These are phyloP conservation scores for Rhincodon typus DNA, from an alignment of 2,797 vertebrate genomes.

Conservation along the genomic window DNA sequence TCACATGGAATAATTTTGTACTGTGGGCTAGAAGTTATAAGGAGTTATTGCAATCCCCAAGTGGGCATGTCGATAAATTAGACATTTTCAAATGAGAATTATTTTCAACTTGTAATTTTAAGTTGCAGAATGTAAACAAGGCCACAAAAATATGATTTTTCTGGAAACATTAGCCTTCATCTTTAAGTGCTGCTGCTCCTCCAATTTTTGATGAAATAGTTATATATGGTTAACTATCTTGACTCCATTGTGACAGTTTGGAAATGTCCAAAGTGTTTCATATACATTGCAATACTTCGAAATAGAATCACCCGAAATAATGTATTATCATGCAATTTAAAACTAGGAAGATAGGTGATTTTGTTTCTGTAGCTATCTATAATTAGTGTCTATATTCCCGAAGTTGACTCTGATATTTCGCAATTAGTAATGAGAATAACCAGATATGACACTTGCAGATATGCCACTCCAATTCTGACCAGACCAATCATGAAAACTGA, in stretches of 20 bases:
- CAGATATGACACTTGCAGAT: background rate
- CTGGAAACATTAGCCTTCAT: background rate
- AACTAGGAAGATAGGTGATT: background rate
- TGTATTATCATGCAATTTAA: background rate
- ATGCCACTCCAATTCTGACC: background rate
- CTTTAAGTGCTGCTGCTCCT: background rate
- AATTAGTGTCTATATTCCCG: background rate
- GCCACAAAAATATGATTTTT: background rate
- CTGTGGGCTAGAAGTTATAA: background rate
- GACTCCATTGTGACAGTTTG: too few relatives aligned
- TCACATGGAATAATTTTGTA: background rate
- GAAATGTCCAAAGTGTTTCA: too few relatives aligned
- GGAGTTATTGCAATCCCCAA: background rate
- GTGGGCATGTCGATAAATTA: background rate
- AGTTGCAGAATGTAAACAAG: background rate
- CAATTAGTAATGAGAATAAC: background rate
- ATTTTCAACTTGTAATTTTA: slow-evolving; percentile 12
- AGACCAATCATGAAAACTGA: background rate
- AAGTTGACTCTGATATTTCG: background rate
- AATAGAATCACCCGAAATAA: background rate
- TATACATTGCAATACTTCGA: too few relatives aligned
- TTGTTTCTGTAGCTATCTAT: background rate
- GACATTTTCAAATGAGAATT: background rate
- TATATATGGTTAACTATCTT: background rate
- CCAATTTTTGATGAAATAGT: background rate